These are phyloP conservation scores for Plestiodon gilberti DNA, from an alignment of 2,113 vertebrate genomes.

Conservation along the genomic window DNA sequence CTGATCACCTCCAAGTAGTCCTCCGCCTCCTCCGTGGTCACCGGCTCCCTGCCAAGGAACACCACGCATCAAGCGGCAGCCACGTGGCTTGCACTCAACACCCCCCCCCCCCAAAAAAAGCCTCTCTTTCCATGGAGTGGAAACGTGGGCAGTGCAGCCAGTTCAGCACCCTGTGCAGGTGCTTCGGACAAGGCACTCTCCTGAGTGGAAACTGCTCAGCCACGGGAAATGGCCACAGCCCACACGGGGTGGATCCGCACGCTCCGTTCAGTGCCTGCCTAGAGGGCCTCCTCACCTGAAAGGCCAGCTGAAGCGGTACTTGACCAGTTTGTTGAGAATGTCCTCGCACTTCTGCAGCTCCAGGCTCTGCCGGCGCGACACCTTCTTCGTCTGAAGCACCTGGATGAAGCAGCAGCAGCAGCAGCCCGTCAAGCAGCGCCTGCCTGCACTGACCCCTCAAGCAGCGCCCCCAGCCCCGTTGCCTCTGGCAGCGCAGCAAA, in stretches of 20 bases:
- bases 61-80: not conserved
- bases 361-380: constrained; percentile 78
- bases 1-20: constrained; percentile 93
- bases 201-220: too few relatives aligned
- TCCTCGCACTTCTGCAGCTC: constrained; percentile 95
- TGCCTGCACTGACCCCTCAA: not conserved
- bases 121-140: too few relatives aligned
- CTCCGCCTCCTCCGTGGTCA: constrained; percentile 90
- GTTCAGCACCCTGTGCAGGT: too few relatives aligned
- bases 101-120: too few relatives aligned
- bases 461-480: not conserved
- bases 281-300: constrained; percentile 98
- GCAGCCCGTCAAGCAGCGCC: not conserved
- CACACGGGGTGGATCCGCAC: too few relatives aligned
- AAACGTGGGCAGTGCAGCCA: too few relatives aligned
- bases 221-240: too few relatives aligned
- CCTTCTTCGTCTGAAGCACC: constrained; percentile 86
- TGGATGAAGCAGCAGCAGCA: constrained; percentile 44
- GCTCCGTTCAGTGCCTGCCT: too few relatives aligned
- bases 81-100: too few relatives aligned
- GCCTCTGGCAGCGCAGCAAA: too few relatives aligned
- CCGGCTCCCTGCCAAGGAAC: constrained; percentile 86
- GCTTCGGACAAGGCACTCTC: too few relatives aligned
- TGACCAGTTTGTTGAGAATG: constrained; percentile 90
- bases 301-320: constrained; percentile 96